A percentile compares a stretch with the other conserved stretches of the same genome.
These are phyloP conservation scores for Phylloscopus trochilus DNA, from an alignment of 2,113 vertebrate genomes.

Conservation along the genomic window DNA sequence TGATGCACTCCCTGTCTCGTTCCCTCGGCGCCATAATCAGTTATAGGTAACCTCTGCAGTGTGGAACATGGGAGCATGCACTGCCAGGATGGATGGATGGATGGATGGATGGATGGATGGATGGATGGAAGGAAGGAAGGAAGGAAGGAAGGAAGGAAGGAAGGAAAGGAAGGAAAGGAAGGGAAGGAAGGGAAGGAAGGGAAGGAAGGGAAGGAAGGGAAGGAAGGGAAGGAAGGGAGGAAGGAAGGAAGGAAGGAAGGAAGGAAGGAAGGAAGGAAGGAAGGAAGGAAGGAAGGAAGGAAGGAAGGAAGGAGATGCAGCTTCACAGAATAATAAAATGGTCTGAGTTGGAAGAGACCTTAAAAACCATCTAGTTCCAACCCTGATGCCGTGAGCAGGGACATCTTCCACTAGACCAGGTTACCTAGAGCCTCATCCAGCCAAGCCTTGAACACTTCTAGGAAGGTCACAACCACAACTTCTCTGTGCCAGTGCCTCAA, in stretches of 20 bases:
- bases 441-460: not conserved
- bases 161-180: too few relatives aligned
- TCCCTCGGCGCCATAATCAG: too few relatives aligned
- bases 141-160: too few relatives aligned
- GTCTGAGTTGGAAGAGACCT: not conserved
- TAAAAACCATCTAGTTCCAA: not conserved
- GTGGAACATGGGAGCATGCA: not conserved
- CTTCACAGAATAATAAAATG: not conserved
- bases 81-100: too few relatives aligned
- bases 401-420: not conserved
- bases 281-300: not conserved
- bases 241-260: too few relatives aligned
- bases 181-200: not conserved
- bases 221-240: not conserved
- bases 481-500: too few relatives aligned
- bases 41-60: not conserved
- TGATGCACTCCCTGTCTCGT: too few relatives aligned
- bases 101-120: too few relatives aligned
- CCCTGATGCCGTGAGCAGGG: not conserved
- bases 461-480: fast-evolving
- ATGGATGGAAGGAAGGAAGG: not conserved
- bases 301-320: not conserved
- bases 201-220: not conserved
- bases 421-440: not conserved
- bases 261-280: too few relatives aligned